Conservation (phyloP, 2,113 vertebrate species). For the Passerina amoena region DNA sequence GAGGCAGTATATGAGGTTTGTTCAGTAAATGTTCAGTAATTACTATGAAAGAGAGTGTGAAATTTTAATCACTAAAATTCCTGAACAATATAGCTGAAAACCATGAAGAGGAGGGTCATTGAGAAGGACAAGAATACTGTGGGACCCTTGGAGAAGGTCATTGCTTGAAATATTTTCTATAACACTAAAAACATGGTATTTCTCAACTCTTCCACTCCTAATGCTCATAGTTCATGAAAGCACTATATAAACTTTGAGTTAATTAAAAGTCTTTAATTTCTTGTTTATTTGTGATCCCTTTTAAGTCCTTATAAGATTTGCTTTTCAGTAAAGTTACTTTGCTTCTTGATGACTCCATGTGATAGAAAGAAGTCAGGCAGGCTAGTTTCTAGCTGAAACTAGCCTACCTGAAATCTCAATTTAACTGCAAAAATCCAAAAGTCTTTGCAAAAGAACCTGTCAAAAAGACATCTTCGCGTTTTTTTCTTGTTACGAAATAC, state of each 20-base stretch:
- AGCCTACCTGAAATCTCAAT: not conserved
- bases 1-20: accelerated
- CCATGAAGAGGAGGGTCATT: not conserved
- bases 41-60: not conserved
- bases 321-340: not conserved
- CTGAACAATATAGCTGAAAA: not conserved
- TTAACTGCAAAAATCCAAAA: not conserved
- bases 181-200: accelerated
- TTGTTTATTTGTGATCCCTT: not conserved
- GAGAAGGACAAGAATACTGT: not conserved
- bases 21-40: not conserved
- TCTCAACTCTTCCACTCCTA: not conserved
- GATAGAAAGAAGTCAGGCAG: not conserved
- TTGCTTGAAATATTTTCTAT: not conserved
- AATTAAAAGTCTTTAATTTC: not conserved
- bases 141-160: not conserved
- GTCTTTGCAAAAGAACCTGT: not conserved
- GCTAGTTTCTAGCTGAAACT: too few relatives aligned
- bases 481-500: not conserved
- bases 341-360: not conserved
- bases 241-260: not conserved
- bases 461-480: not conserved
- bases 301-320: not conserved
- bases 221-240: not conserved
- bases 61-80: not conserved